These are phyloP conservation scores for Latheticus oryzae DNA, from an alignment of 2,888 invertebrate species.

Conservation along the genomic window DNA sequence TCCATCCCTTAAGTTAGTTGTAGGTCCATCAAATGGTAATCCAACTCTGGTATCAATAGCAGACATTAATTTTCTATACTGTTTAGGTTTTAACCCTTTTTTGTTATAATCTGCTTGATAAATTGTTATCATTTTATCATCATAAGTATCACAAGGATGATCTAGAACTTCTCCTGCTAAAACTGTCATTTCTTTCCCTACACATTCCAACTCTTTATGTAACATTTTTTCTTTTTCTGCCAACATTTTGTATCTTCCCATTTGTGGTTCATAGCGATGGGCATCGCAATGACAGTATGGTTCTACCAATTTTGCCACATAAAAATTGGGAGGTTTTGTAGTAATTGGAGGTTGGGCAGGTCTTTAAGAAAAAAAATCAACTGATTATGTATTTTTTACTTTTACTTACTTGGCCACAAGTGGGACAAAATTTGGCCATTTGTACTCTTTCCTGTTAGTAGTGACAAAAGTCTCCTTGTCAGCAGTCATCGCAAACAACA, in stretches of 20 bases:
- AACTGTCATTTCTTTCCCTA: constrained; percentile 69
- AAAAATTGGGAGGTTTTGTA: constrained; percentile 65
- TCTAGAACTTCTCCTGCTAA: constrained; percentile 73
- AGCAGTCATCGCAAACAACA: constrained; percentile 47
- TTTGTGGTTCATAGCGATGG: constrained; percentile 71
- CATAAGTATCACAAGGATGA: constrained; percentile 73
- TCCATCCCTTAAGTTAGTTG: constrained; percentile 69
- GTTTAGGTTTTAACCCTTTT: constrained; percentile 70
- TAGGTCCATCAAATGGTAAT: constrained; percentile 70
- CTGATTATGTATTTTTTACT: not conserved
- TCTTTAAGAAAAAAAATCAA: no score
- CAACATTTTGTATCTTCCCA: constrained; percentile 72
- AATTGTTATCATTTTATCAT: constrained; percentile 73
- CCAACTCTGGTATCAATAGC: constrained; percentile 72
- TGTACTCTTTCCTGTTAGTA: constrained; percentile 67
- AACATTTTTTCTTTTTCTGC: constrained; percentile 72
- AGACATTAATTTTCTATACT: constrained; percentile 71
- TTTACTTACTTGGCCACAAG: constrained; percentile 69
- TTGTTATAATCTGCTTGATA: constrained; percentile 73
- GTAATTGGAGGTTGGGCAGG: constrained; percentile 72
- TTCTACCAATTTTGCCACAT: constrained; percentile 69
- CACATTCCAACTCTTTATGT: constrained; percentile 68
- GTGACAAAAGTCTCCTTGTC: constrained; percentile 66
- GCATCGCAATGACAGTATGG: constrained; percentile 75
- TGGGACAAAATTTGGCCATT: constrained; percentile 73